Evolutionary conservation across 2,113 vertebrate species (phyloP).

Genomic region (Onychostruthus taczanowskii): DNA sequence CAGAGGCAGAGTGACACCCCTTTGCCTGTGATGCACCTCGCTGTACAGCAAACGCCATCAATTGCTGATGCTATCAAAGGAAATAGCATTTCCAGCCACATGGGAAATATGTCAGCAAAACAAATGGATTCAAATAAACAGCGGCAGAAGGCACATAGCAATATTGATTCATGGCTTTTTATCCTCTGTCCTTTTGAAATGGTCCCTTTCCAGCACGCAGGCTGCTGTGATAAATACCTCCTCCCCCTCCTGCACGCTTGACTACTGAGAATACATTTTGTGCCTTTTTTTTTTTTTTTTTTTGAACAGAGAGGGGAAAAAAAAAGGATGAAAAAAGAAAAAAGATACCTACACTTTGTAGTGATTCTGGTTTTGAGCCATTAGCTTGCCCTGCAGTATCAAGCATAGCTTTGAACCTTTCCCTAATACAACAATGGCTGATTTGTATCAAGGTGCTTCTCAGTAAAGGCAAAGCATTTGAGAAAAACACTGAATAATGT

Average conservation of each 20-base stretch:
- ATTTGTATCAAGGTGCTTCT: conserved; percentile 10
- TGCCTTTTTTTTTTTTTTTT: not conserved
- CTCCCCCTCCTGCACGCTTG: not conserved
- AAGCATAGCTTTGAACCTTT: not conserved
- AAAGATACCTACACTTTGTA: not conserved
- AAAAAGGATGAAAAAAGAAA: not conserved
- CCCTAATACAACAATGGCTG: not conserved
- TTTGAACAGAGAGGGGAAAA: not conserved
- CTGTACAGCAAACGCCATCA: not conserved
- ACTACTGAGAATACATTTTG: not conserved
- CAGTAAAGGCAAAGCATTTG: not conserved
- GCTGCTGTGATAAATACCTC: conserved; percentile 32
- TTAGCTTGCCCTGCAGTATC: not conserved
- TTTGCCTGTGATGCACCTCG: not conserved
- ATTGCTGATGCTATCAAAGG: conserved; percentile 59
- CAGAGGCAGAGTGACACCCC: not conserved
- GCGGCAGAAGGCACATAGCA: conserved; percentile 1
- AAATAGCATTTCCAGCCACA: conserved; percentile 52
- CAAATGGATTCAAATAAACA: conserved; percentile 61
- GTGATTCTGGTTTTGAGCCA: not conserved
- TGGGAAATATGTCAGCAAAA: conserved; percentile 66
- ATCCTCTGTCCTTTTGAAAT: conserved; percentile 43
- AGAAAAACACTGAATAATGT: not conserved
- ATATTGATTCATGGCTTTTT: conserved; percentile 60
- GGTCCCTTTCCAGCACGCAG: conserved; percentile 19